Base-by-base conservation (phyloP, 35 echinoderm and acorn worm species). In the Diadema setosum region DNA sequence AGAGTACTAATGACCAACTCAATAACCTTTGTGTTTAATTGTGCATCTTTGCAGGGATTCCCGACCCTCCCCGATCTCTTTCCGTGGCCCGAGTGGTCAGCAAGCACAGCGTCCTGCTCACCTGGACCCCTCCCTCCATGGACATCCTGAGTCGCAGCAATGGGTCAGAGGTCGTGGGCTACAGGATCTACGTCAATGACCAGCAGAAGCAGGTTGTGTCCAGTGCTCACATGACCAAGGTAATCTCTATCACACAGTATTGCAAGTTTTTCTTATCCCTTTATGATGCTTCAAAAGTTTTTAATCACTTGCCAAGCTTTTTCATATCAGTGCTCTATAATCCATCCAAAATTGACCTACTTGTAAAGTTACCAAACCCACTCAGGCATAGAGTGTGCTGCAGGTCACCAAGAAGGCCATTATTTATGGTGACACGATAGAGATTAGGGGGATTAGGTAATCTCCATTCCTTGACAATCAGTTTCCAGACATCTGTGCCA, bases 191-290 rank as follows among this genome's bases (percentile, higher is more conserved):
- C 82, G 86, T 99, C 37, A 88, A 99, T 43, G 86, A 86, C 23
- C 81, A 89, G 46, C 93, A 92, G 57, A 94, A 94, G 69, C 96
- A 99, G 81, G 46, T 99, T 59, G 96, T 95, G 21, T 83, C 85
- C 42, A 92, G 88, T 87, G 92, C 96, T 33, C 86, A 92, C 70
- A 65, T 99, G 36, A 88, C 89, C 49, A 99, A 99, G 87, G 96
- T 99, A 92, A 24, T 3, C 20, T 63, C 11, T 26, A 7, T 63
- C 7, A 7, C 31, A 8, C 16, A 1, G n/a, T 63, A 20, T 16
- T 12, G 49, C 14, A 55, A 16, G 49, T 55, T 55, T 55, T 55
- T 7, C 6, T 7, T 63, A 16, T 16, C 58, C 58, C 31, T 16
- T 63, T 63, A 26, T n/a, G n/a, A n/a, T n/a, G n/a, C n/a, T n/a